These are phyloP conservation scores for Digitonthophagus gazella DNA, from an alignment of 2,888 invertebrate genomes.

Conservation along the genomic window DNA sequence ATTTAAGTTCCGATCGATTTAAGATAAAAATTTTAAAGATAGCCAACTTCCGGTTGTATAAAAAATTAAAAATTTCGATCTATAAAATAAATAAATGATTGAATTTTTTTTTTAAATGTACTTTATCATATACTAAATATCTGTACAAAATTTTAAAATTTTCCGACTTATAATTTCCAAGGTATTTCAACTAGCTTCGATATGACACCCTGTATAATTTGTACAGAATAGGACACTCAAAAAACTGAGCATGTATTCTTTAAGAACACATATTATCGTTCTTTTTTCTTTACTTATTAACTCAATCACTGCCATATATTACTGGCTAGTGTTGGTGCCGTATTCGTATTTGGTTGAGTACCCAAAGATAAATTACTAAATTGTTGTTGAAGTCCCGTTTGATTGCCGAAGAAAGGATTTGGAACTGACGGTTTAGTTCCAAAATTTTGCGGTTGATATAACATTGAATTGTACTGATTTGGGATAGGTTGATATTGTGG, in stretches of 20 bases:
- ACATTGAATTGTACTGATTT: slow-evolving; percentile 26
- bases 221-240: slow-evolving; percentile 23
- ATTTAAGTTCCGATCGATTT: no score
- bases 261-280: slow-evolving; percentile 8
- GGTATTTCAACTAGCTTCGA: no score
- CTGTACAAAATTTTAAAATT: no score
- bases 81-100: no score
- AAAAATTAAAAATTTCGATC: no score
- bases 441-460: slow-evolving; percentile 26
- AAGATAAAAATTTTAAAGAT: no score
- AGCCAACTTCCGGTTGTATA: no score
- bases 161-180: no score
- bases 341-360: slow-evolving; percentile 36
- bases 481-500: slow-evolving; percentile 25
- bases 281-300: background rate
- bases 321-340: slow-evolving; percentile 38
- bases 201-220: no score
- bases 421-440: slow-evolving; percentile 32
- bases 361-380: slow-evolving; percentile 54
- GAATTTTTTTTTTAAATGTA: no score
- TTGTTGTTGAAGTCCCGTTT: slow-evolving; percentile 51
- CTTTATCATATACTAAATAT: no score
- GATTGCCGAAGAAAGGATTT: slow-evolving; percentile 45
- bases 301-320: slow-evolving; percentile 49
- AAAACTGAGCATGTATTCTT: slow-evolving; percentile 24